phyloP scores from a whole-genome alignment of 2,888 invertebrate species.

The Exocentrus adspersus region DNA sequence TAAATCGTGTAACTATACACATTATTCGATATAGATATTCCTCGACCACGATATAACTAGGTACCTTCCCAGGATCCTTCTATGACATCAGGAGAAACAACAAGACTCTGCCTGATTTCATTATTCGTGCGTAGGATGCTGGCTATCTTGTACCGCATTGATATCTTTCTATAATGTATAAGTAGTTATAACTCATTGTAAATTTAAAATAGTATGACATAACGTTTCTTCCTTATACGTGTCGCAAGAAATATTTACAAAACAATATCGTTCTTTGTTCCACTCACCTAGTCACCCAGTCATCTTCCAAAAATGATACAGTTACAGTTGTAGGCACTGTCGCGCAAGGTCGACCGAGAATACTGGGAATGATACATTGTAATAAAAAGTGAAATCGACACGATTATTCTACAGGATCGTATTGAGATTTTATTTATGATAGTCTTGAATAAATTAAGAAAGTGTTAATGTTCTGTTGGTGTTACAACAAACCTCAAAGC shows the following conservation, averaged over 20 bases:
- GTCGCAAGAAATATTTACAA: background rate
- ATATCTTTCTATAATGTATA: background rate
- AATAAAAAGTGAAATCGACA: background rate
- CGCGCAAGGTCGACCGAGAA: background rate
- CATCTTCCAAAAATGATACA: background rate
- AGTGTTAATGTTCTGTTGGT: too few relatives aligned
- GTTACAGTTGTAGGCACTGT: background rate
- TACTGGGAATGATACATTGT: background rate
- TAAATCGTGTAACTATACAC: too few relatives aligned
- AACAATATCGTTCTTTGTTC: background rate
- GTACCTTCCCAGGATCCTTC: too few relatives aligned
- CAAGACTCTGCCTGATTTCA: background rate
- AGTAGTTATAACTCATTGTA: background rate
- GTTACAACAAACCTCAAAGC: too few relatives aligned
- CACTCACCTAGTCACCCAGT: background rate
- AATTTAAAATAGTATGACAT: constrained; percentile 1
- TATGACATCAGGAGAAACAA: too few relatives aligned
- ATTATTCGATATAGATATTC: too few relatives aligned
- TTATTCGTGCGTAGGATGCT: constrained; percentile 1
- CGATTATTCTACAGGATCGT: too few relatives aligned
- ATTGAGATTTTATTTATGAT: too few relatives aligned
- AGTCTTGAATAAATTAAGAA: too few relatives aligned
- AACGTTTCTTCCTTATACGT: background rate
- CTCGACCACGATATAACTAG: too few relatives aligned
- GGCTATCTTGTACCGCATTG: constrained; percentile 1